phyloP scores from a whole-genome alignment of 2,113 vertebrate genomes.

The Fregetta grallaria region DNA sequence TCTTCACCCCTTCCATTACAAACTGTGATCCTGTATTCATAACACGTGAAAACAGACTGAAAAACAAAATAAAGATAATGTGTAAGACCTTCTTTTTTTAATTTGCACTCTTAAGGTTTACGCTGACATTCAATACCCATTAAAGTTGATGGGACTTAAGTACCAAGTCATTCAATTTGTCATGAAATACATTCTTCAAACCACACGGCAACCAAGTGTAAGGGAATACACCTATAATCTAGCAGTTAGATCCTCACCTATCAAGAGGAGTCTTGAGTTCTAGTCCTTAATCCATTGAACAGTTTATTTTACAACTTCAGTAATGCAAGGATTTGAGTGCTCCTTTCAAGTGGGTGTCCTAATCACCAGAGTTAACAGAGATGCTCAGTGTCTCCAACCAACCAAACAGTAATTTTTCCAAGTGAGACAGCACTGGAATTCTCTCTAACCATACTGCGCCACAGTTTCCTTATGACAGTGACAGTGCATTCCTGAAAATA shows the following conservation, averaged over 20 bases:
- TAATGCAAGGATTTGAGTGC: background rate
- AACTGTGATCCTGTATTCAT: constrained; percentile 98
- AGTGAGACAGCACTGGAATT: background rate
- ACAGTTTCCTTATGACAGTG: background rate
- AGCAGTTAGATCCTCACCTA: background rate
- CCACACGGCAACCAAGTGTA: background rate
- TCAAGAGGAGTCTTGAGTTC: background rate
- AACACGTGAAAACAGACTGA: constrained; percentile 93
- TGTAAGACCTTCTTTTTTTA: background rate
- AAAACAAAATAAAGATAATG: constrained; percentile 14
- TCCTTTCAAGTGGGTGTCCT: background rate
- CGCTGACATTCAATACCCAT: background rate
- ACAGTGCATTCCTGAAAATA: background rate
- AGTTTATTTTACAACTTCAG: background rate
- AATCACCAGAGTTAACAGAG: background rate
- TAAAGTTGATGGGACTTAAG: background rate
- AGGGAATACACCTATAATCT: background rate
- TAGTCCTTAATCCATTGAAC: background rate
- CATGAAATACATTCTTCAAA: background rate
- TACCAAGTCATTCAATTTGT: background rate
- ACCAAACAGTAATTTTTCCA: background rate
- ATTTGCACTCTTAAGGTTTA: background rate
- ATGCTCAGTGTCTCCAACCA: background rate
- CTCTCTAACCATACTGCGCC: background rate
- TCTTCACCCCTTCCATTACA: constrained; percentile 99